phyloP scores from a whole-genome alignment of 2,797 vertebrate genomes.

The Tokudaia tokunoshimensis region DNA sequence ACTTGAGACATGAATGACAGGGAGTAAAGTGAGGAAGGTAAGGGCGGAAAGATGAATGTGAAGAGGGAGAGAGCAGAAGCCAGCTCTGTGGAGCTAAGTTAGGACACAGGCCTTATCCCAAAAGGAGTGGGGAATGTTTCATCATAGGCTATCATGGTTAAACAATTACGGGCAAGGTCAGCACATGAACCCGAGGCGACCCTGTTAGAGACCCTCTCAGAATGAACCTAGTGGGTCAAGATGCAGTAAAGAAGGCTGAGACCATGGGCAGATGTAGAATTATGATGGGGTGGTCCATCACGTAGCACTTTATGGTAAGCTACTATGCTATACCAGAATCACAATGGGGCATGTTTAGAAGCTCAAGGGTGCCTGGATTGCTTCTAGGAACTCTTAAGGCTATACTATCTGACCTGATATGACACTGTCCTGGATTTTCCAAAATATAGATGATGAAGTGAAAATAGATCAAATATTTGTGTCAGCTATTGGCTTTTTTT shows the following conservation, averaged over 20 bases:
- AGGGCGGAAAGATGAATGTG: not conserved
- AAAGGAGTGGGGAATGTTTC: not conserved
- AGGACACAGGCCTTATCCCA: not conserved
- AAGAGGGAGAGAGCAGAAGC: not conserved
- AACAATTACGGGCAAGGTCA: conserved; percentile 2
- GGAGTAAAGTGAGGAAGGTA: not conserved
- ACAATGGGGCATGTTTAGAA: not conserved
- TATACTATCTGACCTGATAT: not conserved
- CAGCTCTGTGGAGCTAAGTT: not conserved
- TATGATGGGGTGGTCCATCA: too few relatives aligned
- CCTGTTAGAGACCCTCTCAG: not conserved
- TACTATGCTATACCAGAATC: not conserved
- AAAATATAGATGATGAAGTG: conserved; percentile 11
- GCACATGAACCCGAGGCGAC: not conserved
- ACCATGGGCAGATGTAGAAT: not conserved
- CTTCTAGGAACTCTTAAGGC: not conserved
- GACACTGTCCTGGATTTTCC: not conserved
- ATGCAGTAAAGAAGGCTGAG: not conserved
- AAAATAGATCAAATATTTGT: conserved; percentile 46
- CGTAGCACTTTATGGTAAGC: not conserved
- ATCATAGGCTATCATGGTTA: not conserved
- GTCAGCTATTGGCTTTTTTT: not conserved
- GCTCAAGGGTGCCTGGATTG: not conserved
- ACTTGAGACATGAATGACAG: not conserved
- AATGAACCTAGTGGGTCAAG: not conserved